Evolutionary conservation across 2,113 vertebrate genomes (phyloP), one percentile per base, ranked within the genome.

Genomic region (Willisornis vidua): DNA sequence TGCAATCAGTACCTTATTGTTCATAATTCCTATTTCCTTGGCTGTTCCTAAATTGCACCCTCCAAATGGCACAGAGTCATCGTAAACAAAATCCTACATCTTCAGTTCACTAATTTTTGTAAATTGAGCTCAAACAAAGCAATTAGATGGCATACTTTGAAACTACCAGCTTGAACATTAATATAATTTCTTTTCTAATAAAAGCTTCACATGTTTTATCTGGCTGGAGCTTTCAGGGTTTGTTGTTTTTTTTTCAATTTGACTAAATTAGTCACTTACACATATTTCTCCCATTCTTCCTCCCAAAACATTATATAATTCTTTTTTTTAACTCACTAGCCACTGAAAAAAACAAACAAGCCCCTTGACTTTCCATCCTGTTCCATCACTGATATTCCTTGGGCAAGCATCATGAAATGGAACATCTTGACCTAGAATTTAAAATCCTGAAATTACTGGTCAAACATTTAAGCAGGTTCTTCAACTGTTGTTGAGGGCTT

Each of bases 1-100:
- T 93, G 81, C 75, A 97, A 95, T 97, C 96, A 97, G 93, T 81
- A 94, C 89, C 87, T 97, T 82, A 96, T 93, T 92, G 93, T 96
- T 97, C 94, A 90, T 96, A 96, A 96, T 95, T 97, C 89, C 76
- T 91, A 76, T 93, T 96, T 96, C 93, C 89, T 96, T 95, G 88
- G 83, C 94, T 92, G 66, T 75, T 96, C 81, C 93, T 91, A 96
- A 96, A 96, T 92, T 96, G 89, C 49, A 4, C 90, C 90, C 94
- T 94, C 83, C 93, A 94, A 96, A 95, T 94, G 89, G 89, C 96
- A 96, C 66, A 67, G 86, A 95, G 91, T 96, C 92, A 92, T 86
- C 3, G 17, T 97, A 97, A 96, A 96, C 94, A 97, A 95, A 97
- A 96, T 90, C 84, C 92, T 95, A 85, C 92, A 95, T 91, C 90